Percentiles rank a stretch among this genome's conserved stretches.
These are phyloP conservation scores for Prietella phreatophila DNA, from an alignment of 2,113 vertebrate species.

Conservation along the genomic window DNA sequence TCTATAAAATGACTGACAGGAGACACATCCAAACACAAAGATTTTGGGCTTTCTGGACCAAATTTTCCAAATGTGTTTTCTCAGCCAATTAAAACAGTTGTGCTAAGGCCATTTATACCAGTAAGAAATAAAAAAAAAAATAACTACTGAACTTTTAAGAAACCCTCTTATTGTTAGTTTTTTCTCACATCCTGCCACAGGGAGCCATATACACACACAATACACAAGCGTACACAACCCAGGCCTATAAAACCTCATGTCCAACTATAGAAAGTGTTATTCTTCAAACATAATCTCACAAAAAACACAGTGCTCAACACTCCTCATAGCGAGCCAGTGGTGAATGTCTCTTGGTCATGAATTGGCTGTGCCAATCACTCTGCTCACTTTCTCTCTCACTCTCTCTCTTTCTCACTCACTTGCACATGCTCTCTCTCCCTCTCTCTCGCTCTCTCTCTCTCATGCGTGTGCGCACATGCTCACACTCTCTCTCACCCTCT, in stretches of 20 bases:
- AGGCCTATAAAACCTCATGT: constrained; percentile 5
- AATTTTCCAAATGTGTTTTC: not conserved
- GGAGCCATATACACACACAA: constrained; percentile 15
- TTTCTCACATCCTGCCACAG: not conserved
- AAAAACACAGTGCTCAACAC: constrained; percentile 4
- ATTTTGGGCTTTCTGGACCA: not conserved
- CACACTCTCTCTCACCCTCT: no score
- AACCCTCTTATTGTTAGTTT: not conserved
- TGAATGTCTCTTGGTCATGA: not conserved
- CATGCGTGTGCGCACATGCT: no score
- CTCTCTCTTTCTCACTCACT: no score
- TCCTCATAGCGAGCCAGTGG: not conserved
- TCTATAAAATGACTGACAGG: no score
- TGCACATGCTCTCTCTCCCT: no score
- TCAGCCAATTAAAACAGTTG: not conserved
- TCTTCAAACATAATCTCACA: not conserved
- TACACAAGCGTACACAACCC: constrained; percentile 43
- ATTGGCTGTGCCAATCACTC: not conserved
- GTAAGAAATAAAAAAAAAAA: not conserved
- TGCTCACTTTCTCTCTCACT: not conserved
- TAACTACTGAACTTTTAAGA: not conserved
- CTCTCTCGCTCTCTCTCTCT: no score
- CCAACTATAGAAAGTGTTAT: not conserved
- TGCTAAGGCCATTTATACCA: not conserved
- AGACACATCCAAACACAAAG: not conserved